Evolutionary conservation across 2,797 vertebrate species (phyloP).

Genomic region (Lepus townsendii): DNA sequence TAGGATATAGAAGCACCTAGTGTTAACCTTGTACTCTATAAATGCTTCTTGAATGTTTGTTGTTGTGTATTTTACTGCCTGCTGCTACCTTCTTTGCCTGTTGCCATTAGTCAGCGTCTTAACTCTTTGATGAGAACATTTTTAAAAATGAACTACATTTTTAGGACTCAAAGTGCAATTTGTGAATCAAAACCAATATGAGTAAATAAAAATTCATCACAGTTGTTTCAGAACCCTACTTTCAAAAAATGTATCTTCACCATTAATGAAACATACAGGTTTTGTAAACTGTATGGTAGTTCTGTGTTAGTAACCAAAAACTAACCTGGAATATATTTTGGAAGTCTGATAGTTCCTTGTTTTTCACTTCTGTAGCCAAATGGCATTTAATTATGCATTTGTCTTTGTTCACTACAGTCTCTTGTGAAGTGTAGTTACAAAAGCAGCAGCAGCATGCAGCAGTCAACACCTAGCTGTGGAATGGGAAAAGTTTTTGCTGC

Average conservation of each 20-base stretch:
- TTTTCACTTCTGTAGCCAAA: not conserved
- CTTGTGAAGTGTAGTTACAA: not conserved
- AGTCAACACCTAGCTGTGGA: not conserved
- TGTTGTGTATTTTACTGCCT: constrained; percentile 1
- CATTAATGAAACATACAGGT: constrained; percentile 4
- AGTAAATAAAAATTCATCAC: constrained; percentile 14
- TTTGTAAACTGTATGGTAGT: constrained; percentile 9
- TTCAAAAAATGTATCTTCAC: constrained; percentile 30
- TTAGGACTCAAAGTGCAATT: constrained; percentile 26
- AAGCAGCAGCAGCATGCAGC: not conserved
- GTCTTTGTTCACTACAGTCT: not conserved
- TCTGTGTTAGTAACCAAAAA: constrained; percentile 52
- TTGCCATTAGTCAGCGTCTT: not conserved
- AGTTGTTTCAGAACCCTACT: constrained; percentile 16
- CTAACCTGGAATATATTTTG: constrained; percentile 45
- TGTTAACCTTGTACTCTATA: not conserved
- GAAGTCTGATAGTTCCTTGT: constrained; percentile 5
- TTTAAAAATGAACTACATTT: not conserved
- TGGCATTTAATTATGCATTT: constrained; percentile 43
- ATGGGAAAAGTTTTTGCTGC: not conserved
- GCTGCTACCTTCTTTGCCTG: not conserved
- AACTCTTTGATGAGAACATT: constrained; percentile 48
- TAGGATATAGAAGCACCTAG: not conserved
- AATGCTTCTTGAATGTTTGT: not conserved
- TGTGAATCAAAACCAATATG: constrained; percentile 14